Evolutionary conservation across 2,888 invertebrate species (phyloP).

Genomic region (Copidosoma aretas): DNA sequence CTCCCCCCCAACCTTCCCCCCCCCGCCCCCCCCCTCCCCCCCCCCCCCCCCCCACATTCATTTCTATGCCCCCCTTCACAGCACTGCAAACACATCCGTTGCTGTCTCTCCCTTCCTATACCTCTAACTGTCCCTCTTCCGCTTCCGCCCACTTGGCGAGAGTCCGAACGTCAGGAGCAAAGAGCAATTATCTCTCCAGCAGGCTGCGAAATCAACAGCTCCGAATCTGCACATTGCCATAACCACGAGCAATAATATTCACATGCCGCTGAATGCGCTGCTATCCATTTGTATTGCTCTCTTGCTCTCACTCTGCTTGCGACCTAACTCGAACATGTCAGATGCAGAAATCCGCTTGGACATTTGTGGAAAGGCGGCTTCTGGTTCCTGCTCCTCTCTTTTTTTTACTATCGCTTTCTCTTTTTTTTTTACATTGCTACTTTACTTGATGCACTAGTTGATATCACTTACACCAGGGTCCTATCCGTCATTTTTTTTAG

Average conservation of each 20-base stretch:
- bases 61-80: background rate
- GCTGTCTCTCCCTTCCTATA: no score
- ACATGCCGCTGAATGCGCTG: background rate
- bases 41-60: no score
- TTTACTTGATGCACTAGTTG: no score
- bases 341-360: conserved; percentile 30
- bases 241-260: conserved; percentile 42
- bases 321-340: conserved; percentile 39
- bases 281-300: conserved; percentile 2
- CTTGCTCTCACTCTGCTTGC: background rate
- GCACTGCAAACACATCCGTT: background rate
- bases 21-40: background rate
- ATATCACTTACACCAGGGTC: no score
- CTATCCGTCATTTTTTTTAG: no score
- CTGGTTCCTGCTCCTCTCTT: background rate
- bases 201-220: conserved; percentile 44
- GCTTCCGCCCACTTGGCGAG: background rate
- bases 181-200: conserved; percentile 46
- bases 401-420: background rate
- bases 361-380: conserved; percentile 34
- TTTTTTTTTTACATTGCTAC: background rate
- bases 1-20: background rate
- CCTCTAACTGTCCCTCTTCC: conserved; percentile 24
- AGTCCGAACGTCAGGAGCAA: conserved; percentile 47
- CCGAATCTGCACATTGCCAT: conserved; percentile 34